phyloP scores from a whole-genome alignment of 2,113 vertebrate species.

The Macroglossus sobrinus region DNA sequence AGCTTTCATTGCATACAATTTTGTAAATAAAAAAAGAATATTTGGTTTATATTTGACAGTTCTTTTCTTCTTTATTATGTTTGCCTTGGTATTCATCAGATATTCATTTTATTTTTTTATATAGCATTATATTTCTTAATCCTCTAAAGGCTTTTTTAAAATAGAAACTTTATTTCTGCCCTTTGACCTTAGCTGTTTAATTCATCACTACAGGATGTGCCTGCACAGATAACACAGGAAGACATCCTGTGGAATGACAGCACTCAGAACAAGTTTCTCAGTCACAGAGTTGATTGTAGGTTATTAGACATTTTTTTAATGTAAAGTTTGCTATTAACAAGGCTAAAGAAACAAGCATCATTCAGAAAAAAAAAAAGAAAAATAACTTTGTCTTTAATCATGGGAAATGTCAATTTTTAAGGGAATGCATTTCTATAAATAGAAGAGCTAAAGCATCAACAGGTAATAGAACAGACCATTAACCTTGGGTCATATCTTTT shows the following conservation, averaged over 20 bases:
- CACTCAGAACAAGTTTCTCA: neutral
- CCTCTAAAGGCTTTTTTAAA: neutral
- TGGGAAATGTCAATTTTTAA: neutral
- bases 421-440: neutral
- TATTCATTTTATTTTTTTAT: neutral
- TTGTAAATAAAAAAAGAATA: neutral
- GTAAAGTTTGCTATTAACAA: neutral
- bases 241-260: too few species aligned
- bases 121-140: neutral
- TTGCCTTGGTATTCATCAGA: neutral
- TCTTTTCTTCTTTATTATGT: neutral
- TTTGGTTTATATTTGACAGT: neutral
- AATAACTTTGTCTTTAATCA: neutral
- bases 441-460: neutral
- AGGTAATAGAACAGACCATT: neutral
- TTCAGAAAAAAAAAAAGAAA: neutral
- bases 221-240: neutral
- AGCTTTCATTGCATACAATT: neutral
- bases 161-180: neutral
- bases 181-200: neutral
- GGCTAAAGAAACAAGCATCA: neutral
- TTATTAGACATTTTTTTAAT: neutral
- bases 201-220: accelerated
- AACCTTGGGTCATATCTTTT: neutral
- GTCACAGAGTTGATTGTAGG: neutral